Evolutionary conservation across 37 sponge, comb jelly and placozoan genomes (phyloP).

Genomic region (Trichoplax adhaerens): DNA sequence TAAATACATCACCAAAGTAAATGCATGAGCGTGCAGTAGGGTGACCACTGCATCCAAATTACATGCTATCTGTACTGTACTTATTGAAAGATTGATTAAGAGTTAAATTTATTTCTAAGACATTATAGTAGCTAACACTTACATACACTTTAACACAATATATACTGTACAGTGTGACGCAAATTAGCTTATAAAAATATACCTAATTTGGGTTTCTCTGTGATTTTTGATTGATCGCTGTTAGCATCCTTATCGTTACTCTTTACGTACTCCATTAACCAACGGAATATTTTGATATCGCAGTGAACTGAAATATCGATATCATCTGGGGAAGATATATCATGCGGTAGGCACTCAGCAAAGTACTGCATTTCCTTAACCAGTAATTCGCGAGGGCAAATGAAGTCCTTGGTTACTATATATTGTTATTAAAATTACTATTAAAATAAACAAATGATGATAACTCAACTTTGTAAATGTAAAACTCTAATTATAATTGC

Average conservation of each 20-base stretch:
- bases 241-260: slow-evolving; percentile 37
- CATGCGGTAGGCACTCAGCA: slow-evolving; percentile 45
- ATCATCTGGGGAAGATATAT: slow-evolving; percentile 3
- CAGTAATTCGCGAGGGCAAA: slow-evolving; percentile 66
- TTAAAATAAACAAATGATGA: neutral
- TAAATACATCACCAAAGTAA: too few relatives aligned
- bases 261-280: slow-evolving; percentile 85
- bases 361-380: slow-evolving; percentile 84
- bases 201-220: slow-evolving; percentile 31
- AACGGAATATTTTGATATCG: slow-evolving; percentile 76
- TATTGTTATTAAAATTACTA: neutral
- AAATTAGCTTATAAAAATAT: neutral
- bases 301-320: slow-evolving; percentile 97
- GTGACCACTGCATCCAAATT: too few relatives aligned
- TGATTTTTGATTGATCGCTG: neutral
- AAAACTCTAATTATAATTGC: neutral
- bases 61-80: too few relatives aligned
- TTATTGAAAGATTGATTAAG: too few relatives aligned
- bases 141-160: slow-evolving; percentile 20
- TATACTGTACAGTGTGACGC: neutral
- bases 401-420: slow-evolving; percentile 59
- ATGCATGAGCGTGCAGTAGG: too few relatives aligned
- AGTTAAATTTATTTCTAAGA: neutral
- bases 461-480: neutral
- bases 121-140: slow-evolving; percentile 67